phyloP scores from a whole-genome alignment of 2,888 invertebrate genomes.

The Allophyes oxyacanthae region DNA sequence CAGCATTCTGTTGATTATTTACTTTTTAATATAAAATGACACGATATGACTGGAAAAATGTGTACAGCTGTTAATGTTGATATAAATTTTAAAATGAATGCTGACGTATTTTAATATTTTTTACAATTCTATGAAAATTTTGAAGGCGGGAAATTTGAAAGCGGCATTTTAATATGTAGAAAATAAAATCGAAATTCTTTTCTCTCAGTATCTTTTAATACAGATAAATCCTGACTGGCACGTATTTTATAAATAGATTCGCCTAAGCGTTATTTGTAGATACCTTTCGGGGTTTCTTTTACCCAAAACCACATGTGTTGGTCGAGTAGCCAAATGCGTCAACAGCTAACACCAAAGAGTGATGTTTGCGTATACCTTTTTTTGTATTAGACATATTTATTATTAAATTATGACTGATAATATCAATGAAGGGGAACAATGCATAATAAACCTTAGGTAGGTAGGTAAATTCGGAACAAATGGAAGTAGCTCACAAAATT shows the following conservation, averaged over 20 bases:
- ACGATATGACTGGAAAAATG: slow-evolving; percentile 23
- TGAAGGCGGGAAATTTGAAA: slow-evolving; percentile 51
- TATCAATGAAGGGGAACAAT: too few species aligned
- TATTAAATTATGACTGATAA: too few species aligned
- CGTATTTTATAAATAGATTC: slow-evolving; percentile 4
- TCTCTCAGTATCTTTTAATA: background rate
- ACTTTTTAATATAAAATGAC: slow-evolving; percentile 40
- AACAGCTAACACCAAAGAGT: background rate
- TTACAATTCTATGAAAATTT: slow-evolving; percentile 7
- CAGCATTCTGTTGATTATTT: slow-evolving; percentile 63
- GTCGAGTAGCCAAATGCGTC: slow-evolving; percentile 1
- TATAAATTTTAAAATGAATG: slow-evolving; percentile 22
- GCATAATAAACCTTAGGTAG: too few species aligned
- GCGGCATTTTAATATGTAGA: background rate
- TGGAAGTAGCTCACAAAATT: background rate
- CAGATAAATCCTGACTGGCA: background rate
- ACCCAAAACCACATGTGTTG: background rate
- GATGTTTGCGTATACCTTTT: background rate
- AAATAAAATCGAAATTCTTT: background rate
- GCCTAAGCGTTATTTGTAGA: background rate
- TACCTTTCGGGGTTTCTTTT: background rate
- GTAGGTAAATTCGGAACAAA: too few species aligned
- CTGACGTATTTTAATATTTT: slow-evolving; percentile 27
- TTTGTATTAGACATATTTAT: too few species aligned
- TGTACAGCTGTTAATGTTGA: slow-evolving; percentile 17